phyloP scores from a whole-genome alignment of 2,797 vertebrate genomes.

The Anguilla megastoma region DNA sequence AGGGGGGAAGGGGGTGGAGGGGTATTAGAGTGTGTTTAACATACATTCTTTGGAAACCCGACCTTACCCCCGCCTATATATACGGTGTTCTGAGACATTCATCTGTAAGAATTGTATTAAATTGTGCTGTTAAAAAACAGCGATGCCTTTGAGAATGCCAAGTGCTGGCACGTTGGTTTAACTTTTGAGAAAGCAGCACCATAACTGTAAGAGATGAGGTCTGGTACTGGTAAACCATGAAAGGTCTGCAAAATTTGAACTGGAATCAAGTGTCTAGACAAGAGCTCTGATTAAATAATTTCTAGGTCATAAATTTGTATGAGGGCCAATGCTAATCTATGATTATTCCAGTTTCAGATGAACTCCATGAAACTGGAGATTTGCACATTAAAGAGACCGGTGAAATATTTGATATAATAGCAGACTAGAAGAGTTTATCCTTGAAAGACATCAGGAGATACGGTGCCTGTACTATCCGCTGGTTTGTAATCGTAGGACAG shows the following conservation, averaged over 20 bases:
- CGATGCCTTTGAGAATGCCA: not conserved
- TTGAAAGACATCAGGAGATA: not conserved
- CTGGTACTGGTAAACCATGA: not conserved
- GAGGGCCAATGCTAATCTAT: not conserved
- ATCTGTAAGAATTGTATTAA: not conserved
- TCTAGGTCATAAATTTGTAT: not conserved
- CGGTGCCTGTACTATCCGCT: not conserved
- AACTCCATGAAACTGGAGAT: not conserved
- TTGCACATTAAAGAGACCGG: not conserved
- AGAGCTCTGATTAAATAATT: not conserved
- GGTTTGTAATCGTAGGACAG: slow-evolving; percentile 60
- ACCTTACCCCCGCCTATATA: not conserved
- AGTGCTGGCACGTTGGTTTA: not conserved
- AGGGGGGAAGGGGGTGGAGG: too few relatives aligned
- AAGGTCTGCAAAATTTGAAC: not conserved
- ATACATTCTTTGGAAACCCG: slow-evolving; percentile 17
- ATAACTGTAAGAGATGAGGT: not conserved
- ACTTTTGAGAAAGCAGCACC: not conserved
- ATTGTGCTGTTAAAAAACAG: not conserved
- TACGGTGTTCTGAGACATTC: not conserved
- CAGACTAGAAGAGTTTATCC: not conserved
- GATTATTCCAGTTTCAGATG: not conserved
- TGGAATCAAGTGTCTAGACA: not conserved
- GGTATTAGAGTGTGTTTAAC: not conserved
- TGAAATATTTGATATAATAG: not conserved